Evolutionary conservation across 2,888 invertebrate species (phyloP).

Genomic region (Zele albiditarsus): DNA sequence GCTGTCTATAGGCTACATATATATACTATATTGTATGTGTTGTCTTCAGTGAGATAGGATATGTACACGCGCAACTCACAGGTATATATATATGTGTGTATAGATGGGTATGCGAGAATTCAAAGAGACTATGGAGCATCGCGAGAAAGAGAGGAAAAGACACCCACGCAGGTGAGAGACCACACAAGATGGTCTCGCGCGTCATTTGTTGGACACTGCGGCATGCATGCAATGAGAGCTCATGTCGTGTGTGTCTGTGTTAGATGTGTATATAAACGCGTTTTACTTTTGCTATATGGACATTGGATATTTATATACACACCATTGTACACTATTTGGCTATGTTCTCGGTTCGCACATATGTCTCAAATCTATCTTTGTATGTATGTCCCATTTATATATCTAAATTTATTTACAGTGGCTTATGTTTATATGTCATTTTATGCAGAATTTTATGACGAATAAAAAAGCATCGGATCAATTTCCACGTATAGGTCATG

Average conservation of each 20-base stretch:
- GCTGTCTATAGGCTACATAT: not conserved
- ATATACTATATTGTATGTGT: not conserved
- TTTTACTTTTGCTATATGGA: constrained; percentile 48
- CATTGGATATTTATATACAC: constrained; percentile 55
- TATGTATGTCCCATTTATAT: not conserved
- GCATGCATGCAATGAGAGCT: constrained; percentile 50
- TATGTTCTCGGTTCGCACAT: constrained; percentile 60
- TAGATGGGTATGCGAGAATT: not conserved
- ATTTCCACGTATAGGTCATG: too few species aligned
- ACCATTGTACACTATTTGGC: constrained; percentile 64
- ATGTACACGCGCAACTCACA: constrained; percentile 6
- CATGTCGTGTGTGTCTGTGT: constrained; percentile 60
- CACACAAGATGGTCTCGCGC: constrained; percentile 70
- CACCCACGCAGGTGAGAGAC: constrained; percentile 69
- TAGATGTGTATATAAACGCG: constrained; percentile 42
- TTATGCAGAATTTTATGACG: too few species aligned
- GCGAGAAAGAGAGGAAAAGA: constrained; percentile 50
- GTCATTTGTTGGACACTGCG: constrained; percentile 71
- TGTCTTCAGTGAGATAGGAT: not conserved
- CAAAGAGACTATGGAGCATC: not conserved
- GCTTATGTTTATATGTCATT: too few species aligned
- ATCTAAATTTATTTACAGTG: too few species aligned
- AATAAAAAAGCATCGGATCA: too few species aligned
- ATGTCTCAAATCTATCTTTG: constrained; percentile 54
- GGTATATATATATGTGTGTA: not conserved